Conservation (phyloP, 2,888 invertebrate species). For the Idaea dimidiata region DNA sequence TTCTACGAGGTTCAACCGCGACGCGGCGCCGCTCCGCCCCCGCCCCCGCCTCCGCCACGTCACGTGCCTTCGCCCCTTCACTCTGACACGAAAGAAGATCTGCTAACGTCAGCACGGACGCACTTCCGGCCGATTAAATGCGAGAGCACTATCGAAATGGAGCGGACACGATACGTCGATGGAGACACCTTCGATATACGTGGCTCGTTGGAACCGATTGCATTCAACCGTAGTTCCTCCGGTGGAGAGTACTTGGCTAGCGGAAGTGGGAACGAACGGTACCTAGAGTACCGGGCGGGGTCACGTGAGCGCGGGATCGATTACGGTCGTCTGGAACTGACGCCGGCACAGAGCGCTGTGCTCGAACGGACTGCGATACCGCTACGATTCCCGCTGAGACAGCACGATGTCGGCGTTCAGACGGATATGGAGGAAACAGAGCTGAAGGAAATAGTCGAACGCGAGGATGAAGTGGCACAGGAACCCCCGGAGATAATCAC, state of each 20-base stretch:
- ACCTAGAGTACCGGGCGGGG: constrained; percentile 73
- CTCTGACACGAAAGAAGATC: constrained; percentile 79
- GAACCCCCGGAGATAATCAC: constrained; percentile 55
- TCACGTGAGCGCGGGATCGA: constrained; percentile 52
- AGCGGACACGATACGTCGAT: constrained; percentile 78
- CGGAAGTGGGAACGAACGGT: constrained; percentile 54
- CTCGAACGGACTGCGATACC: constrained; percentile 73
- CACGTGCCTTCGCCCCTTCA: constrained; percentile 74
- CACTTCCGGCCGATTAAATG: constrained; percentile 91
- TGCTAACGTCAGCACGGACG: constrained; percentile 88
- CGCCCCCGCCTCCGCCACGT: constrained; percentile 68
- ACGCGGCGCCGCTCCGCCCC: constrained; percentile 68
- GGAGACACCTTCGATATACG: constrained; percentile 87
- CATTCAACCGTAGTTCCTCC: constrained; percentile 84
- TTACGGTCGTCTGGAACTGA: constrained; percentile 61
- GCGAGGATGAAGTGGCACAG: constrained; percentile 25
- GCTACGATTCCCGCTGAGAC: constrained; percentile 84
- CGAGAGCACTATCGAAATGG: constrained; percentile 52
- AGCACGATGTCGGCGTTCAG: constrained; percentile 59
- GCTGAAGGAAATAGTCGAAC: constrained; percentile 14
- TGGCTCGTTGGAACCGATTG: constrained; percentile 82
- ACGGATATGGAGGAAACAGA: constrained; percentile 40
- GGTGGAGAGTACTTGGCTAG: constrained; percentile 82
- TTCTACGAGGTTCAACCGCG: constrained; percentile 81
- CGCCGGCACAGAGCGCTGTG: constrained; percentile 59